Base-by-base conservation (phyloP, 2,797 vertebrate species). In the Leptodactylus fallax region DNA sequence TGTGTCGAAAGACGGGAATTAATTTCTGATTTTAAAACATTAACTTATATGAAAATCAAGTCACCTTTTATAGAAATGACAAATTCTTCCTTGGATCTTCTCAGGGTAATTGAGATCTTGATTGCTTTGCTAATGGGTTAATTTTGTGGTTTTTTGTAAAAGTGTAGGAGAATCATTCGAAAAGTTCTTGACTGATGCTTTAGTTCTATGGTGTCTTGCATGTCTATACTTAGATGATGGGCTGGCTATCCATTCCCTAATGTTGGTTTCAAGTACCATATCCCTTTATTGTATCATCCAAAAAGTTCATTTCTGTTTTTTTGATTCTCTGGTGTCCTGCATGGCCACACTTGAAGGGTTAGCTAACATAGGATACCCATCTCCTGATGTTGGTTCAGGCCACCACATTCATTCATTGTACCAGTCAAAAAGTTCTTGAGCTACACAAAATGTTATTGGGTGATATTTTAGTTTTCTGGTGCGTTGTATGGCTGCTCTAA, bases 11-110 rank as follows among this genome's bases (percentile, higher is more conserved):
- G 21, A 14, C 17, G 25, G 58, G 11, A 51, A 63, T 65, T 65
- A 49, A 65, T 81, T 81, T 23, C 49, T 21, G 69, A 47, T 47
- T 72, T 60, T 80, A 23, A 10, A 47, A 63, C 79, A n/a, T 81
- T 81, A 63, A 23, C 19, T 45, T 61, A 19, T 23, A 4, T 23
- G 60, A 51, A 61, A 65, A 65, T 65, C 21, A 65, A 51, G 25
- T 56, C 21, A 5, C 58, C 79, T 36, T 9, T 63, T 17, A 65
- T 65, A 81, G 1, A 49, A 36, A 45, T n/a, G 79, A 23, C 47
- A 21, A 5, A 51, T 51, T 23, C 21, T 7, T n/a, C 21, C 49
- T 77, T 65, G 61, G 65, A 69, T 69, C 5, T 27, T 69, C 0
- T 36, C 45, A 12, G 3, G 4, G 21, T 53, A 23, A 77, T 53